Base-by-base conservation (phyloP, 2,797 vertebrate genomes). In the Meda fulgida region DNA sequence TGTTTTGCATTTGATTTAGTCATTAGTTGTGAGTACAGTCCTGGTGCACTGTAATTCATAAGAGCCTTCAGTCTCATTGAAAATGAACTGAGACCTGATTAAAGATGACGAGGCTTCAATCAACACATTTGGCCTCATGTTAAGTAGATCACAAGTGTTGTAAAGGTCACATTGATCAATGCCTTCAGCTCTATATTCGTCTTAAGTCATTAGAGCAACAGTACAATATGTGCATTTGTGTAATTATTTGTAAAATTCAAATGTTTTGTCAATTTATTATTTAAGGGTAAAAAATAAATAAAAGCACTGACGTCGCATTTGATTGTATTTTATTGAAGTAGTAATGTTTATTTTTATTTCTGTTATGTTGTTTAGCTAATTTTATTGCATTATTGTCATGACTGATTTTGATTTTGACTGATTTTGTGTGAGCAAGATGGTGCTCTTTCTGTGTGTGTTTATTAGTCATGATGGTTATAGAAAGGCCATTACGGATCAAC, bases 121-220 rank as follows among this genome's bases (percentile, higher is more conserved):
- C 48, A 63, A 65, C 29, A 34, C 36, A 40, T 18, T 7, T 53
- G 43, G 60, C 19, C 65, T 48, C 9, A 5, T 38, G 72, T 66
- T 26, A 55, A 70, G 23, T 51, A 40, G 81, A 84, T 77, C 34
- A 71, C 78, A 71, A 19, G 38, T 34, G 23, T 26, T 6, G 29
- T 43, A 60, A 34, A 77, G 81, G 84, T 84, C 76, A 40, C 34
- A 60, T 23, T 84, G 84, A 86, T 26, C 38, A 48, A 10, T 6
- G 5, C 58, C 26, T 58, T 71, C 38, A 40, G 18, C 53, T 71
- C 9, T 38, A 16, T 48, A 73, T 36, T 31, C 18, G 11, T 36
- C 63, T 67, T 26, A 16, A 21, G 89, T 48, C 86, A 31, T 16
- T 63, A 31, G 13, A 63, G 7, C 13, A 63, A 63, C 58, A 65